A percentile compares a stretch with the other conserved stretches of the same genome.
Evolutionary conservation across 2,113 vertebrate genomes (phyloP).

Genomic region (Spilogale gracilis): DNA sequence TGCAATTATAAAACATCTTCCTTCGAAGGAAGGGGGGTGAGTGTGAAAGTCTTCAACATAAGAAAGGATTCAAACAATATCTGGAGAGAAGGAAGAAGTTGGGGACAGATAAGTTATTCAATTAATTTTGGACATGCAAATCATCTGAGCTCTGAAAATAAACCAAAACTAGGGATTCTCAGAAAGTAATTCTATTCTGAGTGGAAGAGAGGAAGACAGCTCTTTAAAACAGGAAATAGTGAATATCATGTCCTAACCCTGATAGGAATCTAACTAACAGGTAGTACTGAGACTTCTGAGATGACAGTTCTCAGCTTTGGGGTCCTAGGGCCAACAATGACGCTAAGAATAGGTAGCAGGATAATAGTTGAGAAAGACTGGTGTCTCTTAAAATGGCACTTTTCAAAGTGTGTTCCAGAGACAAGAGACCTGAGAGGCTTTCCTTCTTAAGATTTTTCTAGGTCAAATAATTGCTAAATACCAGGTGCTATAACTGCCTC

Average conservation of each 20-base stretch:
- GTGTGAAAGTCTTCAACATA: constrained; percentile 29
- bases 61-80: not conserved
- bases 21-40: constrained; percentile 16
- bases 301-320: not conserved
- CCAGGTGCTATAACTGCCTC: not conserved
- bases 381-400: not conserved
- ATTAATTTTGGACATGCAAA: constrained; percentile 29
- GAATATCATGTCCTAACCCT: not conserved
- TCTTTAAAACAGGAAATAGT: not conserved
- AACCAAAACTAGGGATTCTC: not conserved
- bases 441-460: not conserved
- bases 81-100: not conserved
- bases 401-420: not conserved
- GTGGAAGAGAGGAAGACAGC: not conserved
- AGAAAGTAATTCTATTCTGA: not conserved
- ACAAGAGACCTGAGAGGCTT: not conserved
- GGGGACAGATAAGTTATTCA: not conserved
- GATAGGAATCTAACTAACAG: not conserved
- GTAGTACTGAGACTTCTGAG: not conserved
- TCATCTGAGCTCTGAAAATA: constrained; percentile 25
- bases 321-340: rapidly evolving
- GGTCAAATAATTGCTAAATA: constrained; percentile 29
- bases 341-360: not conserved
- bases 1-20: constrained; percentile 60
- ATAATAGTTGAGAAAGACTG: not conserved